phyloP scores from a whole-genome alignment of 2,113 vertebrate genomes.

The Leucopsar rothschildi region DNA sequence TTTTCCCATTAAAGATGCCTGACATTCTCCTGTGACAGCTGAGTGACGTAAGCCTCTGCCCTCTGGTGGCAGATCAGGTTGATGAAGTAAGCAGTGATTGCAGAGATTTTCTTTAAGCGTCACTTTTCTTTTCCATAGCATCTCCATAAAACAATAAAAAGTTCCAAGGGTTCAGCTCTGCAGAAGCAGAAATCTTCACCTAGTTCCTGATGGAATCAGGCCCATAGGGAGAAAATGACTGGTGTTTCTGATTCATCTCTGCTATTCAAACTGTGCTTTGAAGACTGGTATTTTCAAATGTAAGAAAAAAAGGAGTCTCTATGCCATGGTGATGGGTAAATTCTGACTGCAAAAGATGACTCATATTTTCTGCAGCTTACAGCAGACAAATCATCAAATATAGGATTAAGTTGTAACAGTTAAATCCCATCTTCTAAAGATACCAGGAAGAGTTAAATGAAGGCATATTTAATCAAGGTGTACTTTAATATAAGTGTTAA shows the following conservation, averaged over 20 bases:
- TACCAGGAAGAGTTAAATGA: not conserved
- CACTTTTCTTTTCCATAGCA: not conserved
- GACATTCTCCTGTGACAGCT: not conserved
- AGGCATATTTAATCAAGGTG: not conserved
- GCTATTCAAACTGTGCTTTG: not conserved
- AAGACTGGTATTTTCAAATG: not conserved
- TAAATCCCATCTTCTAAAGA: not conserved
- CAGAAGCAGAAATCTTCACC: not conserved
- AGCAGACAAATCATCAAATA: not conserved
- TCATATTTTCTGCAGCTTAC: not conserved
- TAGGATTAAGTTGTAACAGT: not conserved
- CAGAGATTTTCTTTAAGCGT: not conserved
- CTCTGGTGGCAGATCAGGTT: constrained; percentile 40
- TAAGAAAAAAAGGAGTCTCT: not conserved
- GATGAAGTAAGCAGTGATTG: not conserved
- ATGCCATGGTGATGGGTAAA: not conserved
- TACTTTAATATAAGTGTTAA: not conserved
- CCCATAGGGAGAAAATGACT: not conserved
- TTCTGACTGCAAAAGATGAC: not conserved
- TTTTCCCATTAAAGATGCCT: not conserved
- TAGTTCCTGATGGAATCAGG: not conserved
- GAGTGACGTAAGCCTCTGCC: constrained; percentile 35
- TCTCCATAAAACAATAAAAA: not conserved
- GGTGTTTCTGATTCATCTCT: not conserved
- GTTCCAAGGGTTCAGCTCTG: not conserved